Base-by-base conservation (phyloP, 2,797 vertebrate species). In the Chanos chanos region DNA sequence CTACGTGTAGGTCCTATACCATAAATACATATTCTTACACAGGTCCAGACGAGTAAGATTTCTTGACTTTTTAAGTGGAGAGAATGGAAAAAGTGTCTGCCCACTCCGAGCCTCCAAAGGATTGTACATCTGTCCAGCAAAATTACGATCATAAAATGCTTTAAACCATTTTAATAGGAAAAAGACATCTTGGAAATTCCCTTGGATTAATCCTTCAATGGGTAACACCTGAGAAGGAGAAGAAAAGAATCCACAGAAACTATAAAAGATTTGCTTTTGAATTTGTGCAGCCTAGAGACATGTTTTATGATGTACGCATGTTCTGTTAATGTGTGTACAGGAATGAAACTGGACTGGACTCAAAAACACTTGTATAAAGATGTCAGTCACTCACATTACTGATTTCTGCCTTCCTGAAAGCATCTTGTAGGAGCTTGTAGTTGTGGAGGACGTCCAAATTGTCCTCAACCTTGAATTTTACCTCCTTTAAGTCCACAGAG, bases 141-240 rank as follows among this genome's bases (percentile, higher is more conserved):
- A 33, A 59, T 77, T 82, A 18, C 31, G 31, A 1, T 79, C 68
- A 52, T 79, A 86, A 62, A 83, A 79, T 0, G 10, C 2, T 57
- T 74, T 82, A 40, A 86, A 85, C 82, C 81, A 87, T 22, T 47
- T 64, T 36, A 87, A 69, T 44, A 89, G 82, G 9, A 28, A 45
- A 39, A 79, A 47, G 9, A 60, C 18, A 31, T 61, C 63, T 0
- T 4, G 0, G 0, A 36, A 1, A 31, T 71, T 70, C 27, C 43
- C 77, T 58, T 51, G 55, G 3, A 77, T 55, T 61, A 85, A 61
- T 3, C 37, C 18, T 13, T 71, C 51, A 0, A 68, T 40, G 0
- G 83, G 77, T 39, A 85, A 36, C 44, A 27, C 4, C 86, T 89
- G 51, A 1, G 57, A 16, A 8, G 48, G 22, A 16, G 33, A 3